phyloP scores from a whole-genome alignment of 2,888 invertebrate genomes.

The Oxycera nigricornis region DNA sequence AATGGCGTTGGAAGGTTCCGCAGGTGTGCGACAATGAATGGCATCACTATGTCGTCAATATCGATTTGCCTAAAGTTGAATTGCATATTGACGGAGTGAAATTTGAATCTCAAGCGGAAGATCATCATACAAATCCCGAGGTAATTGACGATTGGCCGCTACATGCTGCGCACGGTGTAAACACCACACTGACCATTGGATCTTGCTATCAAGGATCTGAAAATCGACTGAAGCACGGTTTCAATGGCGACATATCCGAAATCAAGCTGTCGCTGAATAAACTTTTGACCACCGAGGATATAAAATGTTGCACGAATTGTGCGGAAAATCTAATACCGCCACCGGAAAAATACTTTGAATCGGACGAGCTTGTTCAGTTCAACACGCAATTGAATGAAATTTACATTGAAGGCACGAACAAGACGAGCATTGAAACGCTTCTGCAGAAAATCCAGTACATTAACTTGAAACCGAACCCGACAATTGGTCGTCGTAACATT shows the following conservation, averaged over 20 bases:
- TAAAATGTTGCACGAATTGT: constrained; percentile 59
- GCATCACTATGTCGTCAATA: constrained; percentile 97
- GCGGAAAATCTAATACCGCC: constrained; percentile 64
- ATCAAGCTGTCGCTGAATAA: constrained; percentile 56
- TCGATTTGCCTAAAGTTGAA: constrained; percentile 89
- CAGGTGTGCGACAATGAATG: constrained; percentile 97
- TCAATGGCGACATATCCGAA: constrained; percentile 61
- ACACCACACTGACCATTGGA: constrained; percentile 92
- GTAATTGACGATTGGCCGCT: constrained; percentile 99
- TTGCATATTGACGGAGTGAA: constrained; percentile 84
- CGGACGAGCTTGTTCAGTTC: constrained; percentile 78
- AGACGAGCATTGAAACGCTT: constrained; percentile 86
- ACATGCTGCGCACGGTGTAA: constrained; percentile 92
- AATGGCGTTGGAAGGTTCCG: constrained; percentile 97
- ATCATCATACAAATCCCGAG: constrained; percentile 83
- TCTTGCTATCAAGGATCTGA: constrained; percentile 99
- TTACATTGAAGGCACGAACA: constrained; percentile 89
- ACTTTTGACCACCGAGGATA: constrained; percentile 54
- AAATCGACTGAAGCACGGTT: constrained; percentile 82
- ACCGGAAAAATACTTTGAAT: constrained; percentile 75
- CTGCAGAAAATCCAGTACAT: constrained; percentile 89
- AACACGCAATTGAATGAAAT: constrained; percentile 75
- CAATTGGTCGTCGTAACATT: constrained; percentile 88
- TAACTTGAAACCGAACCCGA: constrained; percentile 89
- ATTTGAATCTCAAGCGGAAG: constrained; percentile 61